A percentile compares a stretch with the other conserved stretches of the same genome.
These are phyloP conservation scores for Sphaerophoria rueppellii DNA, from an alignment of 2,888 invertebrate species.

Conservation along the genomic window DNA sequence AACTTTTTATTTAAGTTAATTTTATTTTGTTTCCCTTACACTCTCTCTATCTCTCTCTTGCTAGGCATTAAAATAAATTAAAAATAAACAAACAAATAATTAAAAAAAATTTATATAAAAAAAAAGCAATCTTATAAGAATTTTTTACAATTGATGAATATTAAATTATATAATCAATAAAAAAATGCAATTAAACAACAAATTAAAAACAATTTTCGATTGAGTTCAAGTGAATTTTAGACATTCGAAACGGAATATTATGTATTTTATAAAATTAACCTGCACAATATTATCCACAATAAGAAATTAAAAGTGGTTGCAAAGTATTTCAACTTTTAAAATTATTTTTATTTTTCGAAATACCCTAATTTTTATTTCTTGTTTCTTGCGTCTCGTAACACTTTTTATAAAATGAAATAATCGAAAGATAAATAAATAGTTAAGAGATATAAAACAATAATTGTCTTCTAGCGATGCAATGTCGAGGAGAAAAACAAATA, in stretches of 20 bases:
- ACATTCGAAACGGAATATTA: constrained; percentile 41
- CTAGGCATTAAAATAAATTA: constrained; percentile 61
- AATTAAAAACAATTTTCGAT: constrained; percentile 13
- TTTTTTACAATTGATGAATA: constrained; percentile 66
- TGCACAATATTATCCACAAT: constrained; percentile 43
- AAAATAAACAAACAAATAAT: constrained; percentile 29
- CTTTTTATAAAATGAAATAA: constrained; percentile 40
- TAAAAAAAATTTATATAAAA: constrained; percentile 17
- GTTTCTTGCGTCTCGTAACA: constrained; percentile 50
- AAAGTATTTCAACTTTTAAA: constrained; percentile 20
- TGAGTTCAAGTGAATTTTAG: constrained; percentile 19
- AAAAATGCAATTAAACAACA: constrained; percentile 18
- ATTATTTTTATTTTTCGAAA: not conserved
- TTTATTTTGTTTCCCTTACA: constrained; percentile 32
- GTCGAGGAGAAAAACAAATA: constrained; percentile 17
- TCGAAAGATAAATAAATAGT: constrained; percentile 35
- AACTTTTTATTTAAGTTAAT: constrained; percentile 50
- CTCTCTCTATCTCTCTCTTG: constrained; percentile 14
- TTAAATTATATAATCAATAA: constrained; percentile 26
- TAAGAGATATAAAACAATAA: constrained; percentile 36
- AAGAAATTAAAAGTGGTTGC: constrained; percentile 9
- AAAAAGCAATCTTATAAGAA: constrained; percentile 63
- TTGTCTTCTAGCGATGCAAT: constrained; percentile 33
- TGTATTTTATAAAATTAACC: constrained; percentile 26
- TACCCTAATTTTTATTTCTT: constrained; percentile 37